Evolutionary conservation across 2,888 invertebrate species (phyloP), one percentile per base, ranked within the genome.

Genomic region (Plusia festucae): DNA sequence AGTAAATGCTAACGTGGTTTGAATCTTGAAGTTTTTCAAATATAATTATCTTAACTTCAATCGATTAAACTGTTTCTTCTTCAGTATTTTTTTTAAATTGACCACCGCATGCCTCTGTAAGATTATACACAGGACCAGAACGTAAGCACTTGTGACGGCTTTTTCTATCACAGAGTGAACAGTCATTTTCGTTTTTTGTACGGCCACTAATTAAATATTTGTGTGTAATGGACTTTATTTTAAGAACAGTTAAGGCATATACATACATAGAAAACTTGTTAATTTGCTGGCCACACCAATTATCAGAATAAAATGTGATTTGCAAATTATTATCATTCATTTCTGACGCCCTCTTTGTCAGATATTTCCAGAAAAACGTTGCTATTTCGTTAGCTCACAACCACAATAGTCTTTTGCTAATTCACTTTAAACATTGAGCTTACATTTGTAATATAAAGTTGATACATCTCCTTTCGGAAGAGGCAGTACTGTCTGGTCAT

Each of bases 311-410:
- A 63, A 74, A 69, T 53, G 16, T 60, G 6, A 73, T 55, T 65
- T 13, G 22, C 1, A 65, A 68, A 65, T 61, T 57, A 65, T 65
- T 40, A 0, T 66, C 60, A 68, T 66, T 44, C 4, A 64, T n/a
- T 60, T 63, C 70, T 64, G 62, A 65, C 1, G 60, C 58, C 58
- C 8, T 22, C 60, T 71, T 64, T 68, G 52, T 64, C 61, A 70
- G 7, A 70, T 65, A 70, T 5, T 15, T 73, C 11, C 11, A 73
- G 1, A 76, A 65, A 52, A 73, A 76, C 52, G 69, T 65, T 60
- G 56, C 71, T n/a, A 78, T 74, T 70, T 78, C 70, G 55, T 70
- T 74, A 65, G 67, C 73, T 63, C 70, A 57, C 74, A 75, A 65
- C 72, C 66, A 53, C 63, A 67, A 49, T 61, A 68, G 52, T 64